These are phyloP conservation scores for Oithona nana DNA, from an alignment of 2,888 invertebrate species.

Conservation along the genomic window DNA sequence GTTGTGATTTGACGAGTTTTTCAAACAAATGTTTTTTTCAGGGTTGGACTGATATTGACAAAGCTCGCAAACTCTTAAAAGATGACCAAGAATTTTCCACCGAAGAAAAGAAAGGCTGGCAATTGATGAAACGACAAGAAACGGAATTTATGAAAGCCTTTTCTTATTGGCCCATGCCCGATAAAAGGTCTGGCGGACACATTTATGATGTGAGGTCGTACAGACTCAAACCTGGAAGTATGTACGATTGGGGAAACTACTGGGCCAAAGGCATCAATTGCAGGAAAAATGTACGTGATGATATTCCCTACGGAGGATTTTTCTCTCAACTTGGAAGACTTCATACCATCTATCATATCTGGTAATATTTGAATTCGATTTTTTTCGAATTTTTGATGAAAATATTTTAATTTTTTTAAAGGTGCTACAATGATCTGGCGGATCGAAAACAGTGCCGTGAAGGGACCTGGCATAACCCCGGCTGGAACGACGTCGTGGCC, in stretches of 20 bases:
- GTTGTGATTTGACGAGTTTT: not conserved
- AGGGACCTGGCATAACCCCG: slow-evolving; percentile 90
- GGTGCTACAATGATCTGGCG: slow-evolving; percentile 68
- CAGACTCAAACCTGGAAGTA: slow-evolving; percentile 14
- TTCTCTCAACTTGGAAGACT: slow-evolving; percentile 92
- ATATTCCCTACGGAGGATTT: slow-evolving; percentile 91
- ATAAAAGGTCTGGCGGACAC: not conserved
- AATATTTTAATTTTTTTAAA: slow-evolving; percentile 7
- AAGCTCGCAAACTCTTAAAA: not conserved
- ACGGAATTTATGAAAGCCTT: slow-evolving; percentile 4
- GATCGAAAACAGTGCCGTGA: slow-evolving; percentile 85
- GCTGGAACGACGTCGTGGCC: slow-evolving; percentile 99
- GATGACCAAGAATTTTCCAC: not conserved
- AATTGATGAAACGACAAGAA: not conserved
- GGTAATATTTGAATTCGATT: slow-evolving; percentile 48
- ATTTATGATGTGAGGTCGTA: slow-evolving; percentile 16
- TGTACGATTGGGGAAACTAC: slow-evolving; percentile 15
- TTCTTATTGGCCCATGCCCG: slow-evolving; percentile 12
- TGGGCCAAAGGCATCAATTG: slow-evolving; percentile 35
- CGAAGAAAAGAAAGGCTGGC: not conserved
- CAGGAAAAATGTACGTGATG: slow-evolving; percentile 51
- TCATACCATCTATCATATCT: slow-evolving; percentile 95
- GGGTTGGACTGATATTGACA: slow-evolving; percentile 6
- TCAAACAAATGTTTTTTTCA: not conserved
- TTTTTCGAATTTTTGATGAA: not conserved